Percentiles rank a stretch among this genome's conserved stretches.
phyloP scores from a whole-genome alignment of 2,888 invertebrate species.

The Dromius quadrimaculatus region DNA sequence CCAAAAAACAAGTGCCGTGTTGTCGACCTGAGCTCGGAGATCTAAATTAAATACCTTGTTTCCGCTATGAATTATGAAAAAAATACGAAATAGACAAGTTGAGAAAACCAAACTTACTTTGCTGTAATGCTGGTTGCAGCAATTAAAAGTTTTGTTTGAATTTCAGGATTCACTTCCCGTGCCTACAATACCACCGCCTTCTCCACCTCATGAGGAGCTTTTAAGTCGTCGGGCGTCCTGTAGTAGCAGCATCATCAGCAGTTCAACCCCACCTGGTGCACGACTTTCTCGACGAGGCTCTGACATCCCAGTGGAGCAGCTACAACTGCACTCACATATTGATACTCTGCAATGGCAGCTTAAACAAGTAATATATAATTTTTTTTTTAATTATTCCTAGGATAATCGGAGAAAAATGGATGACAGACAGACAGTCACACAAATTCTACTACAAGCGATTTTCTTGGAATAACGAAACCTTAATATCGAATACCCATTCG shows the following conservation, averaged over 20 bases:
- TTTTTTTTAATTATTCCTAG: too few species aligned
- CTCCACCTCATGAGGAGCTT: neutral
- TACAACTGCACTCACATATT: conserved; percentile 75
- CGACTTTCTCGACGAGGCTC: conserved; percentile 60
- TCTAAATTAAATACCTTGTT: conserved; percentile 3
- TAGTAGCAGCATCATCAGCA: conserved; percentile 22
- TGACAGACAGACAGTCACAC: too few species aligned
- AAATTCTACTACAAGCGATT: too few species aligned
- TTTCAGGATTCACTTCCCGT: neutral
- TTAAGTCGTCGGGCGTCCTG: conserved; percentile 10
- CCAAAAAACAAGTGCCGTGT: conserved; percentile 20
- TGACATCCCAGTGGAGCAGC: conserved; percentile 70
- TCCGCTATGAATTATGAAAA: conserved; percentile 24
- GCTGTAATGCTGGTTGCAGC: too few species aligned
- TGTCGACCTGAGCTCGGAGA: conserved; percentile 8
- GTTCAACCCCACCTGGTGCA: conserved; percentile 31
- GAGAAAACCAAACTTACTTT: neutral
- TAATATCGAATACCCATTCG: too few species aligned
- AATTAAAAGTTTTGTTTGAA: too few species aligned
- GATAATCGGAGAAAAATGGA: too few species aligned
- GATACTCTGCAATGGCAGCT: conserved; percentile 81
- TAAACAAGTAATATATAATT: conserved; percentile 71
- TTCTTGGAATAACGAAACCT: too few species aligned
- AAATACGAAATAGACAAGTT: too few species aligned
- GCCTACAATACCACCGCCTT: conserved; percentile 12